These are phyloP conservation scores for Dicyrtoma fusca DNA, from an alignment of 2,888 invertebrate genomes.

Conservation along the genomic window DNA sequence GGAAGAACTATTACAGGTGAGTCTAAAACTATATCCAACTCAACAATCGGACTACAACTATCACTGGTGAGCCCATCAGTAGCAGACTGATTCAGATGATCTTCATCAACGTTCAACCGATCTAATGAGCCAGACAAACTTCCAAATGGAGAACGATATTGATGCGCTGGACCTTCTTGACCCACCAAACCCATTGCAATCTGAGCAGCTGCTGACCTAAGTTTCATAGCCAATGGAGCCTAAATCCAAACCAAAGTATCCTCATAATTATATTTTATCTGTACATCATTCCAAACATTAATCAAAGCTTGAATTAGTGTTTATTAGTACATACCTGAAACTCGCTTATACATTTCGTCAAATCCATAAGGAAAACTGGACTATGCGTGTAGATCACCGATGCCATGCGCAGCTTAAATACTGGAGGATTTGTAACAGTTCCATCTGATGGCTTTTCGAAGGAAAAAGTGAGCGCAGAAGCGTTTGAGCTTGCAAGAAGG, in stretches of 20 bases:
- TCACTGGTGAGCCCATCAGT: constrained; percentile 21
- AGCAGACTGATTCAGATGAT: neutral
- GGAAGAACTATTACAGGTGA: constrained; percentile 91
- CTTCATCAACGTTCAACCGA: constrained; percentile 44
- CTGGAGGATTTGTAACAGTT: constrained; percentile 23
- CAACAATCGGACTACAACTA: constrained; percentile 25
- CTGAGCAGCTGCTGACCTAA: constrained; percentile 88
- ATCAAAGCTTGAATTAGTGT: neutral
- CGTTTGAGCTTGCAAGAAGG: constrained; percentile 26
- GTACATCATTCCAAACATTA: neutral
- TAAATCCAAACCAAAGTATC: no score
- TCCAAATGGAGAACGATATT: constrained; percentile 47
- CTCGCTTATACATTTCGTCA: constrained; percentile 75
- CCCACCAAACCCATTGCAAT: constrained; percentile 84
- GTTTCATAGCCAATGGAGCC: constrained; percentile 69
- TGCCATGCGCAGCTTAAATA: constrained; percentile 69
- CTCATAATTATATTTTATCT: no score
- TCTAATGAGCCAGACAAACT: constrained; percentile 53
- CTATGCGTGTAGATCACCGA: constrained; percentile 94
- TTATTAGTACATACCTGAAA: constrained; percentile 48
- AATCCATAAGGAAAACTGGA: constrained; percentile 79
- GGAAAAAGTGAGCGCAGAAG: constrained; percentile 49
- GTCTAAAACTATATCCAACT: constrained; percentile 76
- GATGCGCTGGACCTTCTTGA: constrained; percentile 58
- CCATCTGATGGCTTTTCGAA: constrained; percentile 40